Conservation (phyloP, 2,797 vertebrate species). For the Cercopithecus diana region DNA sequence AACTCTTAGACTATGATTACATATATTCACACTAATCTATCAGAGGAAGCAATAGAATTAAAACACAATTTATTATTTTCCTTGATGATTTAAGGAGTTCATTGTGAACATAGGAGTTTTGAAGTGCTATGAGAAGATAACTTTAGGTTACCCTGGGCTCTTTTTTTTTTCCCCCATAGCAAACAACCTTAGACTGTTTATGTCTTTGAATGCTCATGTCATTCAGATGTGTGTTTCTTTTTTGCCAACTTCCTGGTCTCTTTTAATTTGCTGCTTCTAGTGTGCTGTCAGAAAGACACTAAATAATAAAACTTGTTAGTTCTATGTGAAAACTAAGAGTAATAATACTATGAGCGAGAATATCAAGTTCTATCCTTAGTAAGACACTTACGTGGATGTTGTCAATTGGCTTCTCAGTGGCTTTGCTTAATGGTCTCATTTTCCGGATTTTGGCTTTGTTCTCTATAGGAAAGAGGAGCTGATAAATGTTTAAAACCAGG, state of each 20-base stretch:
- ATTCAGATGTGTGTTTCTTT: neutral
- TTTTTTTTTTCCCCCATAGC: neutral
- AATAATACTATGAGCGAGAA: neutral
- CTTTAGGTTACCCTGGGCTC: neutral
- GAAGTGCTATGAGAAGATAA: neutral
- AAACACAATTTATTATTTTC: neutral
- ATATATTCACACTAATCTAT: neutral
- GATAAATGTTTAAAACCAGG: neutral
- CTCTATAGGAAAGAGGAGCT: neutral
- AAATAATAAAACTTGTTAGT: neutral
- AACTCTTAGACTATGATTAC: neutral
- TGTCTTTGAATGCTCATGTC: neutral
- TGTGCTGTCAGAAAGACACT: constrained; percentile 21
- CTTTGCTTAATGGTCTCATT: neutral
- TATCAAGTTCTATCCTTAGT: neutral
- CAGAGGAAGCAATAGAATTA: neutral
- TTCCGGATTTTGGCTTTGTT: neutral
- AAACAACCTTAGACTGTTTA: neutral
- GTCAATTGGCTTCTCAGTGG: neutral
- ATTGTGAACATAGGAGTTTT: neutral
- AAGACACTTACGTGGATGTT: constrained; percentile 1
- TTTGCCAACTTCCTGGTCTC: neutral
- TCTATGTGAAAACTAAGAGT: neutral
- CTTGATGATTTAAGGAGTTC: neutral
- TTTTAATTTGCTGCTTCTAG: constrained; percentile 3